These are phyloP conservation scores for Drosophila mettleri DNA, from an alignment of 2,888 invertebrate species.

Conservation along the genomic window DNA sequence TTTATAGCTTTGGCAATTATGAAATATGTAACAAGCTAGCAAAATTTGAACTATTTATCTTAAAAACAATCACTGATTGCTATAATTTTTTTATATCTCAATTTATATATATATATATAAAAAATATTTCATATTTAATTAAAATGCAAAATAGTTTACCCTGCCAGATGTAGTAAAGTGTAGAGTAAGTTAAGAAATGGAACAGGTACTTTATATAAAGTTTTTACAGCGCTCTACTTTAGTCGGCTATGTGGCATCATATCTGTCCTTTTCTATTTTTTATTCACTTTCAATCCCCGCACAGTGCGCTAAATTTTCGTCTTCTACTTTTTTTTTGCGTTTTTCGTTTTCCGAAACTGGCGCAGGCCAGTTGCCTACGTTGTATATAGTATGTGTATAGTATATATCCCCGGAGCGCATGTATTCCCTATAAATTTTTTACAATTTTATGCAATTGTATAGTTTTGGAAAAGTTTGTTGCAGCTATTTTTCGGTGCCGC, in stretches of 20 bases:
- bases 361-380: conserved; percentile 24
- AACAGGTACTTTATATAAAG: background rate
- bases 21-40: too few relatives aligned
- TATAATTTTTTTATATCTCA: too few relatives aligned
- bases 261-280: conserved; percentile 13
- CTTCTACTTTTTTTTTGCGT: background rate
- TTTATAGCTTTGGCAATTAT: too few relatives aligned
- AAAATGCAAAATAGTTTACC: background rate
- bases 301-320: conserved; percentile 34
- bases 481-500: conserved; percentile 78
- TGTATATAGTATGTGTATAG: conserved; percentile 8
- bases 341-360: conserved; percentile 28
- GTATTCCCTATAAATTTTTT: conserved; percentile 78
- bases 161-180: background rate
- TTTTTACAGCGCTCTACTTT: conserved; percentile 12
- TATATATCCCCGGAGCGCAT: conserved; percentile 61
- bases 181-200: background rate
- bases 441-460: conserved; percentile 81
- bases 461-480: conserved; percentile 77
- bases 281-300: conserved; percentile 29
- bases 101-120: too few relatives aligned
- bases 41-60: too few relatives aligned
- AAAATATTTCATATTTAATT: background rate
- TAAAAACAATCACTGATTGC: too few relatives aligned
- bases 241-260: conserved; percentile 55